Base-by-base conservation (phyloP, 2,888 invertebrate genomes). In the Didymodactylos carnosus region DNA sequence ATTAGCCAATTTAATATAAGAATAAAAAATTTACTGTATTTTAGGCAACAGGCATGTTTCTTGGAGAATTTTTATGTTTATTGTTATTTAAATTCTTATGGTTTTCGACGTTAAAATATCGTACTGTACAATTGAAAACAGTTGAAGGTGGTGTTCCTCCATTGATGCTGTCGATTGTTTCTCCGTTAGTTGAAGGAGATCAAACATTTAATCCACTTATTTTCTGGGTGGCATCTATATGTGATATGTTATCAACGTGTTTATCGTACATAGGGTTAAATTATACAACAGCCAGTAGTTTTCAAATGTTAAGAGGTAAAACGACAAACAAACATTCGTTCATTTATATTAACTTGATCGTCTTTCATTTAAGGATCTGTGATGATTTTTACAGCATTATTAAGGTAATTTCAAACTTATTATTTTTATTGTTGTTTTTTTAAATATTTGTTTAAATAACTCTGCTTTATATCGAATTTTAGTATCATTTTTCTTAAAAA, bases 251-350 rank as follows among this genome's bases (percentile, higher is more conserved):
- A 75, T 91, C 89, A 1, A 93, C 94, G 0, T 90, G 92, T 0
- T 86, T 91, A 39, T 91, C 94, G 89, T 92, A 94, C 80, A 87
- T 93, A 70, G 94, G 94, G 8, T 85, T 95, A 72, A 92, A 89
- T 79, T 85, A 95, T 81, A 95, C 95, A 0, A 92, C 90, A 81
- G 91, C 91, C 1, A 91, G 92, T 78, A 93, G 92, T 80, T 95
- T 93, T 83, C 94, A 94, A 86, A 94, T 95, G 93, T 88, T 95
- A 79, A 86, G 94, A 85, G 93, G 90, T 87, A 82, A 77, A 78
- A n/a, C n/a, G n/a, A n/a, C n/a, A n/a, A n/a, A n/a, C n/a, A n/a
- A n/a, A n/a, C n/a, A n/a, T n/a, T n/a, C n/a, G n/a, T n/a, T n/a
- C n/a, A n/a, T n/a, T n/a, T n/a, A n/a, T n/a, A n/a, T n/a, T n/a